A percentile compares a stretch with the other conserved stretches of the same genome.
phyloP scores from a whole-genome alignment of 2,797 vertebrate species.

The Sebastes kiyomatsui region DNA sequence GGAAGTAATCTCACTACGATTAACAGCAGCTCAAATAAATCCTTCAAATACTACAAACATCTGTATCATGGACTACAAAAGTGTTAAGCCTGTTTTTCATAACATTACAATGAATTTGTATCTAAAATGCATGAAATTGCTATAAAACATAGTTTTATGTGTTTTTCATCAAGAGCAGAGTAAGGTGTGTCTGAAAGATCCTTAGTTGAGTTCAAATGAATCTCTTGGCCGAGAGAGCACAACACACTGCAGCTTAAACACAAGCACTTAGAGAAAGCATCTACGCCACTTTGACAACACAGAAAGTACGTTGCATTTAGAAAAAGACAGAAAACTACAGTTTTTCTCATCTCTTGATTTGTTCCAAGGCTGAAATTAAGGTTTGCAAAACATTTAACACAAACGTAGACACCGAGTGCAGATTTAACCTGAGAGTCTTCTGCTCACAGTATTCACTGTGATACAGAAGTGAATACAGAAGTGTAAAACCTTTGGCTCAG shows the following conservation, averaged over 20 bases:
- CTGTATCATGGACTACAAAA: background rate
- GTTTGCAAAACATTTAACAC: background rate
- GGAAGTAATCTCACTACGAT: background rate
- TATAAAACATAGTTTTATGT: background rate
- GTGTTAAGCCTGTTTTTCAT: background rate
- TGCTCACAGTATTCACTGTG: background rate
- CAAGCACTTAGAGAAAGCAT: background rate
- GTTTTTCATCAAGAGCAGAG: background rate
- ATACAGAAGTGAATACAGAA: background rate
- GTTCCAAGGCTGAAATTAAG: background rate
- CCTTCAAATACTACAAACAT: background rate
- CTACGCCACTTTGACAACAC: background rate
- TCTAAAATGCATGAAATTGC: background rate
- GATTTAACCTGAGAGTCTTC: background rate
- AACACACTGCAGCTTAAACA: background rate
- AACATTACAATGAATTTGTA: background rate
- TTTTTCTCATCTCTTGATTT: background rate
- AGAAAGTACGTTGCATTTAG: background rate
- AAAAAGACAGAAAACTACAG: background rate
- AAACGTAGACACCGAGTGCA: background rate
- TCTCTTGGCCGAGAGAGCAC: background rate
- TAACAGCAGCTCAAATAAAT: background rate
- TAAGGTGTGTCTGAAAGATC: too few relatives aligned
- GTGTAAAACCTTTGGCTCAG: background rate
- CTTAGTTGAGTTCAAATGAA: background rate